phyloP scores from a whole-genome alignment of 2,888 invertebrate genomes.

The Agrotis segetum region DNA sequence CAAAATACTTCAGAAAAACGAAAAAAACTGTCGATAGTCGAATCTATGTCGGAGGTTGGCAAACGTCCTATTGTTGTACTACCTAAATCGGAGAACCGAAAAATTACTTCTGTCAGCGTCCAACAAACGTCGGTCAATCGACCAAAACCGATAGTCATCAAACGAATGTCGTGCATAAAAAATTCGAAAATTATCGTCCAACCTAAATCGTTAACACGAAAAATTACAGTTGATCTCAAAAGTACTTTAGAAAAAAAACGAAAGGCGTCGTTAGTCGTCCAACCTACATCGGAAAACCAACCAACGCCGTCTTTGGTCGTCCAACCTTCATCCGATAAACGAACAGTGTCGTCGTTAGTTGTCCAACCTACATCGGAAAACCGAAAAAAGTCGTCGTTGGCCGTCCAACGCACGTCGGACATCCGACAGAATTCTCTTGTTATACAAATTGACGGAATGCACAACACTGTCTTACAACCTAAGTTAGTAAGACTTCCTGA shows the following conservation, averaged over 20 bases:
- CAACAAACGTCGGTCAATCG: no score
- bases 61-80: no score
- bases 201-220: background rate
- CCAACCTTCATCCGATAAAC: background rate
- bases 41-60: no score
- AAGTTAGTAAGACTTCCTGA: conserved; percentile 8
- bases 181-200: background rate
- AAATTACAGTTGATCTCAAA: background rate
- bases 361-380: background rate
- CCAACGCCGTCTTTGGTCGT: no score
- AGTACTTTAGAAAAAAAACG: background rate
- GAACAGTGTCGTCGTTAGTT: background rate
- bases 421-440: conserved; percentile 4
- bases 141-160: background rate
- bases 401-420: conserved; percentile 5
- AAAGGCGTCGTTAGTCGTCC: background rate
- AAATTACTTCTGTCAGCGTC: background rate
- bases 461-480: conserved; percentile 5
- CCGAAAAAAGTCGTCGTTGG: background rate
- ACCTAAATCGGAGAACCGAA: background rate
- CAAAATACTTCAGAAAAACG: no score
- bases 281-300: background rate
- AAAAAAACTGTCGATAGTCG: no score
- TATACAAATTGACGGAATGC: conserved; percentile 37
- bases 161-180: background rate